Evolutionary conservation across 2,797 vertebrate genomes (phyloP).

Genomic region (Emys orbicularis): DNA sequence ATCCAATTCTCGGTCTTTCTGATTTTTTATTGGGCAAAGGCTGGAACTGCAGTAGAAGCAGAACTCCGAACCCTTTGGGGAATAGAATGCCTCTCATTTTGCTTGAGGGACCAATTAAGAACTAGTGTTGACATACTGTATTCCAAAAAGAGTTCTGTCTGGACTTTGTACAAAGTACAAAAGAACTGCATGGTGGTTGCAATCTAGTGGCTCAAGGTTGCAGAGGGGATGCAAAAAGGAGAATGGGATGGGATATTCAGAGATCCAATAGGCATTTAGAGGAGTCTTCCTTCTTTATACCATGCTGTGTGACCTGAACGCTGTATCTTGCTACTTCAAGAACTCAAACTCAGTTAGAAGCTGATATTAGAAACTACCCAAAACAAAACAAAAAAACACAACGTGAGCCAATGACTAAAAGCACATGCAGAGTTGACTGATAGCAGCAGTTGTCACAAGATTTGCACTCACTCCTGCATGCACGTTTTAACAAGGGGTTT

Average conservation of each 20-base stretch:
- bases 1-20: not conserved
- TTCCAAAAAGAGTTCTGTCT: not conserved
- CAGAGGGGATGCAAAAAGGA: not conserved
- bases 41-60: not conserved
- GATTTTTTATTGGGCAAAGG: not conserved
- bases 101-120: slow-evolving; percentile 3
- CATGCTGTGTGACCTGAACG: fast-evolving
- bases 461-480: not conserved
- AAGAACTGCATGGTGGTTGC: not conserved
- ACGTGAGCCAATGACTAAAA: not conserved
- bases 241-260: fast-evolving
- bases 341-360: fast-evolving
- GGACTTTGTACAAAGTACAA: not conserved
- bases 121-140: not conserved
- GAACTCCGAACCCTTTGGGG: not conserved
- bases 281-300: fast-evolving
- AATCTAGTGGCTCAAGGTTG: not conserved
- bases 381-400: not conserved
- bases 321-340: not conserved
- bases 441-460: fast-evolving
- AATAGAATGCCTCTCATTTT: not conserved
- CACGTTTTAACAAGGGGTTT: not conserved
- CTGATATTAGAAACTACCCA: not conserved
- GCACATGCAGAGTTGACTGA: not conserved
- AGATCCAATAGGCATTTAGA: fast-evolving